phyloP scores from a whole-genome alignment of 1,140 invertebrate species.

The Agraylea sexmaculata region DNA sequence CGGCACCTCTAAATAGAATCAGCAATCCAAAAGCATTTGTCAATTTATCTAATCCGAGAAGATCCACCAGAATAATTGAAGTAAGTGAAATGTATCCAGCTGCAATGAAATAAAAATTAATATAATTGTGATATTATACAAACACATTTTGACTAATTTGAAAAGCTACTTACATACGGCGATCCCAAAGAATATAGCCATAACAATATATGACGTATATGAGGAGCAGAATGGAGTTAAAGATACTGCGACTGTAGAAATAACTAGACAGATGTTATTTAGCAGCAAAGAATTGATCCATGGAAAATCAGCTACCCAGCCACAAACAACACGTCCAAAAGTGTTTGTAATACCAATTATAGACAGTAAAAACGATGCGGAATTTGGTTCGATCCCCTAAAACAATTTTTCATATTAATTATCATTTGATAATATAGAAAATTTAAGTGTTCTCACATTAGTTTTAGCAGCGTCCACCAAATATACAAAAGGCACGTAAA shows the following conservation, averaged over 20 bases:
- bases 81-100: constrained; percentile 95
- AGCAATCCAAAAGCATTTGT: constrained; percentile 95
- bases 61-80: constrained; percentile 93
- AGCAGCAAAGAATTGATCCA: constrained; percentile 83
- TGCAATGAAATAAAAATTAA: constrained; percentile 34
- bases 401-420: no score
- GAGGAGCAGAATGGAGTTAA: constrained; percentile 71
- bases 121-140: background rate
- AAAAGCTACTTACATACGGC: constrained; percentile 76
- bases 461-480: constrained; percentile 68
- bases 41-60: constrained; percentile 87
- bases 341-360: constrained; percentile 95
- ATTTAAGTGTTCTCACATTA: constrained; percentile 51
- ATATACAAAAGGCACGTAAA: constrained; percentile 93
- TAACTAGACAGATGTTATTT: constrained; percentile 87
- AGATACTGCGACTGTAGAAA: constrained; percentile 77
- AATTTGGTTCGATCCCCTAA: constrained; percentile 59
- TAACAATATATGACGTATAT: constrained; percentile 65
- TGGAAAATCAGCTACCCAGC: constrained; percentile 74
- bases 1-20: constrained; percentile 86
- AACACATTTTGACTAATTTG: no score
- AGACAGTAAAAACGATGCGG: constrained; percentile 81
- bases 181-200: constrained; percentile 87
- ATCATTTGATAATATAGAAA: background rate
- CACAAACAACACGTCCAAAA: constrained; percentile 74